Base-by-base conservation (phyloP, 2,797 vertebrate species). In the Rhinoraja longicauda region DNA sequence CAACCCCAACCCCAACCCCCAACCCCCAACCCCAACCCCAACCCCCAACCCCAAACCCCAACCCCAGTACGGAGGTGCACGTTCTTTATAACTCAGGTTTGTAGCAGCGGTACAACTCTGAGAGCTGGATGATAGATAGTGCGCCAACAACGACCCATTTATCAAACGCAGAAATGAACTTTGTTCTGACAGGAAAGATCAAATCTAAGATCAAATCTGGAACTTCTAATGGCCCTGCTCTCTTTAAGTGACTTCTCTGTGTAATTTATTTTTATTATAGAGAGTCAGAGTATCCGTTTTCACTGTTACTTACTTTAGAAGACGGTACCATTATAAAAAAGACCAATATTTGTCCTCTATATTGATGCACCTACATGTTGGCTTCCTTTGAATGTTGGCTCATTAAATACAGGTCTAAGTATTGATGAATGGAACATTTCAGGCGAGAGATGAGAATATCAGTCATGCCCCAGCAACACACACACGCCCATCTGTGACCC, bases 51-150 rank as follows among this genome's bases (percentile, higher is more conserved):
- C n/a, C n/a, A n/a, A n/a, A n/a, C n/a, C n/a, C n/a, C n/a, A n/a
- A n/a, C n/a, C 59, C 64, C 59, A 32, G 59, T 32, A n/a, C 62
- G 64, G 21, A 29, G n/a, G 19, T 36, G 62, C 59, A 67, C 84
- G 36, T 32, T 59, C 59, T 17, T 88, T 67, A 32, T 36, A 32
- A 32, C 84, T 88, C 21, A 19, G 1, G 64, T 64, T 86, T 86
- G 86, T 82, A 86, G 5, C 5, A 62, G 57, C 13, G 12, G 86
- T 86, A n/a, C 29, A 86, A 82, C 29, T 62, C 15, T 4, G 84
- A 88, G 84, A 67, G 32, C 88, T 88, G 59, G 88, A 88, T 88
- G 84, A 88, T 64, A 64, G 84, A 67, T 88, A 67, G 29, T 84
- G 32, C 84, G 36, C 81, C 84, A 9, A 59, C 59, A 88, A 17